These are phyloP conservation scores for Gobiocypris rarus DNA, from an alignment of 2,113 vertebrate genomes.

Conservation along the genomic window DNA sequence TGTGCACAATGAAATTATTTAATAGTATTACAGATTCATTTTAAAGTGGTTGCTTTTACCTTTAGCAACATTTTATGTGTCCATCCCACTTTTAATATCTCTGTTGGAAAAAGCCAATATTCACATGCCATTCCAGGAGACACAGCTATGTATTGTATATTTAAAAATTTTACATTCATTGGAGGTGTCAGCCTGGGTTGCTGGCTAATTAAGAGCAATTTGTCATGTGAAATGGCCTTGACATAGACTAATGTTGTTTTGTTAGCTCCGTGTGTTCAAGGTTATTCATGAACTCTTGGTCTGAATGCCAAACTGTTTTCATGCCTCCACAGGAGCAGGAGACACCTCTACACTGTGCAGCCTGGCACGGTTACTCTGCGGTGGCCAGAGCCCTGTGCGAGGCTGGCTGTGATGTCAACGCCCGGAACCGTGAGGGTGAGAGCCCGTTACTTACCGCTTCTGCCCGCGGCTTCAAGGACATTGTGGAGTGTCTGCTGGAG, in stretches of 20 bases:
- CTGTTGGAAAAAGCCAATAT: neutral
- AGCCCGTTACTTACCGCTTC: conserved; percentile 91
- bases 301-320: neutral
- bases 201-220: conserved; percentile 7
- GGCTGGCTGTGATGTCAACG: conserved; percentile 84
- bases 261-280: neutral
- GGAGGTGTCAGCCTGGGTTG: neutral
- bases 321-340: conserved; percentile 88
- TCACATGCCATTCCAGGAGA: neutral
- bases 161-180: neutral
- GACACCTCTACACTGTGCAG: conserved; percentile 92
- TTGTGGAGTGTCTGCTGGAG: conserved; percentile 90
- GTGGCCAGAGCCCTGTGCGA: conserved; percentile 89
- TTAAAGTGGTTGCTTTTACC: neutral
- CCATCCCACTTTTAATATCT: neutral
- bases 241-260: conserved; percentile 33
- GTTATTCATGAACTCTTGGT: conserved; percentile 16
- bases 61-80: neutral
- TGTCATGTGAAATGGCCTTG: neutral
- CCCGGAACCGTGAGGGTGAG: conserved; percentile 92
- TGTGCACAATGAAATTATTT: neutral
- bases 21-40: neutral
- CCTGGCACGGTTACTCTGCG: conserved; percentile 93
- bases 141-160: neutral
- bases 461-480: conserved; percentile 92